Evolutionary conservation across 2,888 invertebrate species (phyloP).

Genomic region (Drosophila atripex): DNA sequence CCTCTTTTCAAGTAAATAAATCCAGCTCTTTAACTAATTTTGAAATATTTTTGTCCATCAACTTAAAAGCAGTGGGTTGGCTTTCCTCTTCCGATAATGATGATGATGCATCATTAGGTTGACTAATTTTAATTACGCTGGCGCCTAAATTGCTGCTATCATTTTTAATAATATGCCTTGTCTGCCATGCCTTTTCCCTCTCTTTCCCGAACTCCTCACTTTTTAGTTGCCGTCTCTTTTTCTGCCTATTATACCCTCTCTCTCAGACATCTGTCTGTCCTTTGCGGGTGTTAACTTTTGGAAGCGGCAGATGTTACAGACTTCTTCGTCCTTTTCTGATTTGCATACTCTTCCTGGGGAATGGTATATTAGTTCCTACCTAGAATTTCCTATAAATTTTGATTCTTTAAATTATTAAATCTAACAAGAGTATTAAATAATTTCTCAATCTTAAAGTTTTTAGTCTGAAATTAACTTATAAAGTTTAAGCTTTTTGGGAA

Average conservation of each 20-base stretch:
- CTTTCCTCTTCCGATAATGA: slow-evolving; percentile 39
- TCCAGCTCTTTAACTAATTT: not conserved
- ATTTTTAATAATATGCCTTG: slow-evolving; percentile 72
- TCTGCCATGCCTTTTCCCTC: slow-evolving; percentile 8
- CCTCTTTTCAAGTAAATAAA: not conserved
- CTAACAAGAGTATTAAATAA: no score
- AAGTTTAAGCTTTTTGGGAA: no score
- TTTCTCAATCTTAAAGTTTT: no score
- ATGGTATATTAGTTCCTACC: not conserved
- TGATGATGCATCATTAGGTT: slow-evolving; percentile 77
- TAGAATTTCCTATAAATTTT: no score
- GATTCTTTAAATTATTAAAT: no score
- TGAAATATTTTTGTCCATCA: not conserved
- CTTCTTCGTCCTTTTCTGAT: slow-evolving; percentile 14
- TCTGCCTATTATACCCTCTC: slow-evolving; percentile 6
- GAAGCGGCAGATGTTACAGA: slow-evolving; percentile 66
- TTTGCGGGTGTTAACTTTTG: slow-evolving; percentile 68
- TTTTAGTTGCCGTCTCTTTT: slow-evolving; percentile 1
- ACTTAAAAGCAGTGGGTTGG: not conserved
- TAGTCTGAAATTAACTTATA: no score
- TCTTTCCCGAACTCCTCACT: not conserved
- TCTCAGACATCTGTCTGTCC: slow-evolving; percentile 15
- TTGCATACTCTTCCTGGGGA: slow-evolving; percentile 4
- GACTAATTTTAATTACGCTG: slow-evolving; percentile 76
- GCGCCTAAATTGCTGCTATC: slow-evolving; percentile 75